phyloP scores from a whole-genome alignment of 2,113 vertebrate genomes.

The Talpa occidentalis region DNA sequence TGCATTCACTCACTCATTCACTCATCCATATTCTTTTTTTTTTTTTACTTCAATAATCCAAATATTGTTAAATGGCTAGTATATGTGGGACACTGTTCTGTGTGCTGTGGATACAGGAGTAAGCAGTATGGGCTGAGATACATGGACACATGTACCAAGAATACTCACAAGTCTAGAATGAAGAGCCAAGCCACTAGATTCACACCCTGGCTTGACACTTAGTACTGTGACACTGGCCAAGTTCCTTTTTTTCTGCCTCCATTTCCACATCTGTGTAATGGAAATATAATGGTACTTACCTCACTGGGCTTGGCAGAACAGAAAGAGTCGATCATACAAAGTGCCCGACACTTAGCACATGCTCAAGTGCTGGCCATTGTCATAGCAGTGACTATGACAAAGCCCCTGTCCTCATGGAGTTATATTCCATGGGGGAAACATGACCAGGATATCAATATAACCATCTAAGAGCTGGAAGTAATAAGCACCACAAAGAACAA shows the following conservation, averaged over 20 bases:
- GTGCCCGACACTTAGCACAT: neutral
- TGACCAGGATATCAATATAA: neutral
- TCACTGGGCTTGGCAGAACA: neutral
- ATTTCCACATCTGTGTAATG: neutral
- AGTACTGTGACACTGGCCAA: neutral
- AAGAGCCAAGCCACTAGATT: neutral
- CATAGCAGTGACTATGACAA: neutral
- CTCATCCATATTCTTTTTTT: neutral
- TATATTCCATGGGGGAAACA: neutral
- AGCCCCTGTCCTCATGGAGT: neutral
- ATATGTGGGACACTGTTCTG: neutral
- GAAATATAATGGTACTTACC: neutral
- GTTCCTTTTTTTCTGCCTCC: neutral
- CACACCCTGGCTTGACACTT: neutral
- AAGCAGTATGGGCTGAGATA: neutral
- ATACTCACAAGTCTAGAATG: neutral
- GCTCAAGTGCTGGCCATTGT: neutral
- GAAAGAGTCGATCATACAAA: neutral
- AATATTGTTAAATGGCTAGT: neutral
- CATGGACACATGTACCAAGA: neutral
- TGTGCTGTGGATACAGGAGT: neutral
- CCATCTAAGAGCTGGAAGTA: neutral
- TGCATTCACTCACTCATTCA: neutral
- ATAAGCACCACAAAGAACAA: neutral
- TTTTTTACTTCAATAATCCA: neutral